A percentile compares a stretch with the other conserved stretches of the same genome.
Conservation (phyloP, 2,113 vertebrate species). For the Sinosuthora webbiana region DNA sequence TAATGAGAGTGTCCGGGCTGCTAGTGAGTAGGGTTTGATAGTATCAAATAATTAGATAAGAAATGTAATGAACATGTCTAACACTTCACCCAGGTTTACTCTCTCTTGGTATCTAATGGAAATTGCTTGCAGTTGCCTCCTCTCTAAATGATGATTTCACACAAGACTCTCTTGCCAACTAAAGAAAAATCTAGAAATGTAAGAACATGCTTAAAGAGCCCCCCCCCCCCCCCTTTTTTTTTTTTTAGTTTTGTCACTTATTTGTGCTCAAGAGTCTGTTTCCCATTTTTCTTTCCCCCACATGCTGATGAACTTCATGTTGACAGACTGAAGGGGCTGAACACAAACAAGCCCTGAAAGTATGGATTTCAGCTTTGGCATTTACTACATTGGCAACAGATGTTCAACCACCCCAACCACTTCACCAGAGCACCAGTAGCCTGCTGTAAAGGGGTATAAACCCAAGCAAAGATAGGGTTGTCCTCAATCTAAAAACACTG, state of each 20-base stretch:
- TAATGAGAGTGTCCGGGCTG: not conserved
- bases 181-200: not conserved
- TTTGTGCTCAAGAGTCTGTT: not conserved
- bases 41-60: not conserved
- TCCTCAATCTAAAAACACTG: not conserved
- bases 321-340: not conserved
- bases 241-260: not conserved
- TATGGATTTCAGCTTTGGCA: not conserved
- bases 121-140: not conserved
- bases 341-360: not conserved
- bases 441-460: not conserved
- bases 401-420: not conserved
- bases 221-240: not conserved
- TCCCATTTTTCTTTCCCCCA: not conserved
- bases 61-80: not conserved
- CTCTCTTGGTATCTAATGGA: not conserved
- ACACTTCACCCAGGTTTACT: not conserved
- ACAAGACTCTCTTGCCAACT: not conserved
- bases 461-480: not conserved
- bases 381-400: not conserved
- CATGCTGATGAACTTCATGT: not conserved
- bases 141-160: not conserved
- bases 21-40: not conserved
- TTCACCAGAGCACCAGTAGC: not conserved
- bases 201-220: not conserved